phyloP scores from a whole-genome alignment of 2,113 vertebrate genomes.

The Pseudopipra pipra region DNA sequence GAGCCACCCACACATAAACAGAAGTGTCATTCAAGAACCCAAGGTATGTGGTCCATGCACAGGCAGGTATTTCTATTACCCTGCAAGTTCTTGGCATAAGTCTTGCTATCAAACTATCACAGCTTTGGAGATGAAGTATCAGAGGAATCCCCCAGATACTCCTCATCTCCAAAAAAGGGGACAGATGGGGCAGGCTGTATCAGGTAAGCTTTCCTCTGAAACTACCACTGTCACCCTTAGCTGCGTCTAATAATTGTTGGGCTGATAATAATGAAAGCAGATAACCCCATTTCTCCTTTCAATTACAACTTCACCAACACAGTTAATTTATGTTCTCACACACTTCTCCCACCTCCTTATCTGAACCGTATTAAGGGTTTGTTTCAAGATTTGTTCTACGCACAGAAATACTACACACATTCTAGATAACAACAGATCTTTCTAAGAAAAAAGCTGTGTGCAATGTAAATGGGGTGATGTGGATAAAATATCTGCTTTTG shows the following conservation, averaged over 20 bases:
- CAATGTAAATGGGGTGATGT: neutral
- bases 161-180: slow-evolving; percentile 68
- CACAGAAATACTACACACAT: neutral
- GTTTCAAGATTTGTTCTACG: slow-evolving; percentile 23
- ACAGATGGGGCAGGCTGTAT: neutral
- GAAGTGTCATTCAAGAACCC: neutral
- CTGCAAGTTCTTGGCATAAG: neutral
- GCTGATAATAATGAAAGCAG: neutral
- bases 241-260: neutral
- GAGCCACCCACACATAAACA: neutral
- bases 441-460: neutral
- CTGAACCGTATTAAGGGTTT: slow-evolving; percentile 36
- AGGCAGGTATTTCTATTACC: neutral
- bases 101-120: neutral
- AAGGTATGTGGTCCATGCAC: neutral
- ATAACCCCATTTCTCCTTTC: neutral
- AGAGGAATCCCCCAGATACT: slow-evolving; percentile 40
- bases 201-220: neutral
- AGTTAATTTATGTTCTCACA: neutral
- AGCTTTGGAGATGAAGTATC: neutral
- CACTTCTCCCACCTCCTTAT: neutral
- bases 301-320: neutral
- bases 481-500: neutral
- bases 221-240: neutral
- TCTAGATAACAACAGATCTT: slow-evolving; percentile 51